A percentile compares a stretch with the other conserved stretches of the same genome.
Evolutionary conservation across 2,113 vertebrate genomes (phyloP).

Genomic region (Polypterus senegalus): DNA sequence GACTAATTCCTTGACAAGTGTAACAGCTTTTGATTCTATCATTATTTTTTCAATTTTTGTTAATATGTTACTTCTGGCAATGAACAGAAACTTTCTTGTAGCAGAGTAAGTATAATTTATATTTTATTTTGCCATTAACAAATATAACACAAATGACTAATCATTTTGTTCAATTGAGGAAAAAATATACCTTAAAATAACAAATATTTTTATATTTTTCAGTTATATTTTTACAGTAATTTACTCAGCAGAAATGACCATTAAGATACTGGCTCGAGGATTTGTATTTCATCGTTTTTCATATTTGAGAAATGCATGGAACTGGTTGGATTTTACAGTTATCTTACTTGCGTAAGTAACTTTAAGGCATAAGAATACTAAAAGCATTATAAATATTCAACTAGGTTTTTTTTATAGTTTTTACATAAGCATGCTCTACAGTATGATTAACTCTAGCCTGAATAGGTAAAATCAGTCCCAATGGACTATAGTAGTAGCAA

Average conservation of each 20-base stretch:
- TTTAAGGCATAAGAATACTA: too few relatives aligned
- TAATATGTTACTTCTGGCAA: conserved; percentile 16
- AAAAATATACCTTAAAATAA: too few relatives aligned
- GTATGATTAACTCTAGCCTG: too few relatives aligned
- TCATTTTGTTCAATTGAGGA: too few relatives aligned
- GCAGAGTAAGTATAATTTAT: conserved; percentile 12
- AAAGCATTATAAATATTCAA: too few relatives aligned
- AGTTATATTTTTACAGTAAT: conserved; percentile 15
- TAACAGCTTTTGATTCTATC: conserved; percentile 12
- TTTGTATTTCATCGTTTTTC: conserved; percentile 11
- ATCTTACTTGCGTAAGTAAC: conserved; percentile 13
- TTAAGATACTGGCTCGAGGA: conserved; percentile 13
- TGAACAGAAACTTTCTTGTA: conserved; percentile 9
- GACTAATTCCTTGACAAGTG: conserved; percentile 5
- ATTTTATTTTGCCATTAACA: too few relatives aligned
- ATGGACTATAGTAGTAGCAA: too few relatives aligned
- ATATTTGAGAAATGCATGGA: conserved; percentile 13
- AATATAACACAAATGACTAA: too few relatives aligned
- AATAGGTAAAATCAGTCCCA: too few relatives aligned
- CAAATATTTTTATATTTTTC: neutral
- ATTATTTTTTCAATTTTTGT: conserved; percentile 16
- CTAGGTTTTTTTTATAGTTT: too few relatives aligned
- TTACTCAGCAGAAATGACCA: conserved; percentile 12
- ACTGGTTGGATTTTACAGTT: conserved; percentile 17
- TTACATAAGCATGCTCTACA: too few relatives aligned